Base-by-base conservation (phyloP, 2,113 vertebrate genomes). In the Choloepus hoffmanni region DNA sequence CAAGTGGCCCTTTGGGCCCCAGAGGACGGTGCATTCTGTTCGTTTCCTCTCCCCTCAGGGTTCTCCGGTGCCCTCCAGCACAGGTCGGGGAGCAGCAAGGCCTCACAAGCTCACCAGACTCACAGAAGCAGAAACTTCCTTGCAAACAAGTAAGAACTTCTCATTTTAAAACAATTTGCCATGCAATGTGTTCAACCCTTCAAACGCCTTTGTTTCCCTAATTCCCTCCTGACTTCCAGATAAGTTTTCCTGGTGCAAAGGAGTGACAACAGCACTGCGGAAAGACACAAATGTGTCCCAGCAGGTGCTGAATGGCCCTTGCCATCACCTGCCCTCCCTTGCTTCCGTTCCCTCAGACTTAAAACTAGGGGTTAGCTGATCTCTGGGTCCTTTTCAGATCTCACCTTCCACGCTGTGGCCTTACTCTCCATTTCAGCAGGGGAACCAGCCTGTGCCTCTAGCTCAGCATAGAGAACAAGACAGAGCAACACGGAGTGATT, bases 61-160 rank as follows among this genome's bases (percentile, higher is more conserved):
- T 50, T 50, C 43, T 43, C 16, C 14, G 13, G 12, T 67, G 58
- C 36, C 94, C n/a, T 91, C 60, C 21, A 40, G 84, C 8, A 63
- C 21, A 30, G 50, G 8, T 10, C 16, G 9, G 72, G 15, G 24
- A n/a, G 7, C 30, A 24, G n/a, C 4, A 16, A 53, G 45, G 48
- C 45, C 67, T 12, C 1, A 36, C 36, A 48, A 68, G 65, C 14
- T 85, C n/a, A 72, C 53, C 40, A 43, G 45, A 92, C 8, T 82
- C 72, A 23, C 3, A 19, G 7, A 87, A 70, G 60, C 48, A 50
- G 77, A 50, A 65, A 77, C 33, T 65, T 81, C 55, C 36, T 50
- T 45, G 15, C 16, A 30, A 36, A 62, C 40, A 94, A 89, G 36
- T 21, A 87, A 96, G 53, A 18, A 23, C 53, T 73, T 70, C 81